These are phyloP conservation scores for Cryptophagus acutangulus DNA, from an alignment of 2,888 invertebrate genomes.

Conservation along the genomic window DNA sequence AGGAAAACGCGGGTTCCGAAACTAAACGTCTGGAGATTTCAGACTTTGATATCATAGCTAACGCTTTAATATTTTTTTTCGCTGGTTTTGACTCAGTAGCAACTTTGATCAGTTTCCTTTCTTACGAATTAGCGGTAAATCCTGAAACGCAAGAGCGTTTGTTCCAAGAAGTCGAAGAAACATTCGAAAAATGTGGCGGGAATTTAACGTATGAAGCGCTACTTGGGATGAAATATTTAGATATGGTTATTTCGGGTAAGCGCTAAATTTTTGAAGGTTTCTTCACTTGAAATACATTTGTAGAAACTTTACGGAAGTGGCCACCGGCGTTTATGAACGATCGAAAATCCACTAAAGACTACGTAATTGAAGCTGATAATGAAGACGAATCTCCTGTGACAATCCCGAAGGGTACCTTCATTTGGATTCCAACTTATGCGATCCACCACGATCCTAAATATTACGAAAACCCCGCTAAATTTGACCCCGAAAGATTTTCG, in stretches of 20 bases:
- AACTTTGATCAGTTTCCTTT: neutral
- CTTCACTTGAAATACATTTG: no score
- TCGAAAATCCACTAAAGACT: neutral
- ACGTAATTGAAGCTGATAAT: neutral
- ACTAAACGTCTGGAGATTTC: neutral
- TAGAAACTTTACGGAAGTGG: constrained; percentile 20
- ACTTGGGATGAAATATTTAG: neutral
- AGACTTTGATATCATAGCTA: neutral
- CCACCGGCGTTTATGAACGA: constrained; percentile 7
- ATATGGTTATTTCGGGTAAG: neutral
- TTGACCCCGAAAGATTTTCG: constrained; percentile 4
- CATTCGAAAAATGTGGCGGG: neutral
- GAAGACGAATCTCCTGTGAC: neutral
- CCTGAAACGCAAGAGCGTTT: neutral
- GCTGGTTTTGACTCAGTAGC: neutral
- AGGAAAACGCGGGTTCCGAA: neutral
- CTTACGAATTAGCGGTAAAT: neutral
- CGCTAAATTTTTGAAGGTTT: no score
- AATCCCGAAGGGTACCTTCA: neutral
- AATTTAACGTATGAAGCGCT: neutral
- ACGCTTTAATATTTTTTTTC: neutral
- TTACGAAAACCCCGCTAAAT: constrained; percentile 5
- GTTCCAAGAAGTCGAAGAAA: neutral
- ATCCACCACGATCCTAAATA: constrained; percentile 7
- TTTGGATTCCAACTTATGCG: constrained; percentile 2